A percentile compares a stretch with the other conserved stretches of the same genome.
Conservation (phyloP, 2,113 vertebrate genomes). For the Sebastes schlegelii region DNA sequence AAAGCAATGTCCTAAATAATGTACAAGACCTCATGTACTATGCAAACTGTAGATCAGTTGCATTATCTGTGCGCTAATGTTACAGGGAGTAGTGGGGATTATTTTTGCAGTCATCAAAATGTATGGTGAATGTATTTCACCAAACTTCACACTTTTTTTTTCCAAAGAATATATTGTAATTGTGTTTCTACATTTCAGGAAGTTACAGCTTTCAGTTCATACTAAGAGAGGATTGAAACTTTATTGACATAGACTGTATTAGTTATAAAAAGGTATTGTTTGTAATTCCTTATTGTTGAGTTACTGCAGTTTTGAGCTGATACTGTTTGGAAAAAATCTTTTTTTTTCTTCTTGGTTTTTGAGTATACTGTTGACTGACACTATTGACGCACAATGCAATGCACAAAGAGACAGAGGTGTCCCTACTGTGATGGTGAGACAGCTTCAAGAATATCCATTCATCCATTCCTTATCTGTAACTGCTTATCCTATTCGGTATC, state of each 20-base stretch:
- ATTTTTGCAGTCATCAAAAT: neutral
- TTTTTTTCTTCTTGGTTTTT: too few relatives aligned
- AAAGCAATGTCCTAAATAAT: neutral
- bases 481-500: too few relatives aligned
- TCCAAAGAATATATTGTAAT: neutral
- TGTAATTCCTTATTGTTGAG: too few relatives aligned
- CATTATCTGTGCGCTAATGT: neutral
- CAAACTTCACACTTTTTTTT: neutral
- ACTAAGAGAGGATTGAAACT: too few relatives aligned
- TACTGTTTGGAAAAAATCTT: too few relatives aligned
- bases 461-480: too few relatives aligned
- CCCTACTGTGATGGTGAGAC: neutral
- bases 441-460: neutral
- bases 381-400: neutral
- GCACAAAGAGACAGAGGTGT: neutral
- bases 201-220: neutral
- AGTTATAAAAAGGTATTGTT: neutral
- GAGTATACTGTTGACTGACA: too few relatives aligned
- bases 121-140: neutral
- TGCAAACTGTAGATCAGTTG: neutral
- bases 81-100: neutral
- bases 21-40: neutral
- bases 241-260: neutral
- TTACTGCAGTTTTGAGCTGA: too few relatives aligned
- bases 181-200: neutral